phyloP scores from a whole-genome alignment of 1,140 invertebrate species.

The Homarus americanus region DNA sequence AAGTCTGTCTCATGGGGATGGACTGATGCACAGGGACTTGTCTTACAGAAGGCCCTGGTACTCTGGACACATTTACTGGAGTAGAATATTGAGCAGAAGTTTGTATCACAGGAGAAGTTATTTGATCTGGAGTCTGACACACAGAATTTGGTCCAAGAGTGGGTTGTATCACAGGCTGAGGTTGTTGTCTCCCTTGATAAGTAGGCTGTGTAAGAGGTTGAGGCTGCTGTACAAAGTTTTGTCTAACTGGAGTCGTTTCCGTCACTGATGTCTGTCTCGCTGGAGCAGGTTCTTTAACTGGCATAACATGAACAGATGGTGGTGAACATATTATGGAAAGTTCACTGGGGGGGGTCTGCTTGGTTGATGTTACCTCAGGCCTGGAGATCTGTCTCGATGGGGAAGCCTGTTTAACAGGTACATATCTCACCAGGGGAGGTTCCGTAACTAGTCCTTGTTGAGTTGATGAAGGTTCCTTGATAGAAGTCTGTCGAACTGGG shows the following conservation, averaged over 20 bases:
- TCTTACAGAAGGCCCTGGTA: constrained; percentile 1
- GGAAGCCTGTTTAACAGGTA: background rate
- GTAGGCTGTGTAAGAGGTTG: background rate
- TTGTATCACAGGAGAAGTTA: constrained; percentile 37
- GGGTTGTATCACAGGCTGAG: background rate
- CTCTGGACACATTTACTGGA: constrained; percentile 2
- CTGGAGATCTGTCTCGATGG: background rate
- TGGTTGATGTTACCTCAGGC: background rate
- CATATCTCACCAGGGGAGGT: background rate
- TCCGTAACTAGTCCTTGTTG: background rate
- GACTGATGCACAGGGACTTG: background rate
- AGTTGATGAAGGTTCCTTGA: constrained; percentile 19
- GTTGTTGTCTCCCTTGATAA: background rate
- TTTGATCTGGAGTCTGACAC: constrained; percentile 4
- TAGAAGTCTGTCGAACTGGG: background rate
- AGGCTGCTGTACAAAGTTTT: background rate
- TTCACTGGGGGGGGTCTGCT: background rate
- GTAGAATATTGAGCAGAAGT: constrained; percentile 4
- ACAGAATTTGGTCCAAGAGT: background rate
- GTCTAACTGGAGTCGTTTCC: constrained; percentile 25
- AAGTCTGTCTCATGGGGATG: constrained; percentile 33
- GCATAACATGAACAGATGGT: background rate
- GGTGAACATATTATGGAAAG: background rate
- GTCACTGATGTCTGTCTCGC: background rate
- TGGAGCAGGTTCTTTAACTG: constrained; percentile 33